Evolutionary conservation across 2,113 vertebrate species (phyloP), one percentile per base, ranked within the genome.

Genomic region (Sander lucioperca): DNA sequence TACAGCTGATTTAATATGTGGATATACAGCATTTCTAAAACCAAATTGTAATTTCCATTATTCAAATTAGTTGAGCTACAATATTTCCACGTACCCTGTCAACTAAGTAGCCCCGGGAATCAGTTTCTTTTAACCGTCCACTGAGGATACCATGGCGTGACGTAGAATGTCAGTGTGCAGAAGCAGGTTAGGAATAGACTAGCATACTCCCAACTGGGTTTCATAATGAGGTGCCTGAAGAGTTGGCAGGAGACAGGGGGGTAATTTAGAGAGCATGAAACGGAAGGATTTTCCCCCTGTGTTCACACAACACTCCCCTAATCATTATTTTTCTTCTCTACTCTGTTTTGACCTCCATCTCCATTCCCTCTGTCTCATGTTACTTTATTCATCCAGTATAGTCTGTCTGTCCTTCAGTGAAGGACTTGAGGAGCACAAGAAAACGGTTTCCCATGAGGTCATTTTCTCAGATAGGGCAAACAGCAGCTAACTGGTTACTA

Each of bases 211-310:
- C 89, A 82, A 12, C 75, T 81, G 88, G 47, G 12, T 69, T 89
- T 87, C 61, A 67, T 92, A 90, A 93, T 89, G 91, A 93, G 89
- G 86, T 73, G 88, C 76, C 90, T 78, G 85, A 86, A 86, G 91
- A 85, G 39, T 72, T 84, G 90, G 77, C 80, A 86, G 82, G 82
- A 93, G 85, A 82, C 79, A 79, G 27, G 77, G 74, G 86, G 64
- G 78, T 81, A 83, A 88, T 86, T 90, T 86, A 77, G 50, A 87
- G 45, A 63, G 82, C 82, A 85, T 75, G 72, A 87, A 87, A 87
- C 39, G 79, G 86, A 91, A 84, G 74, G 74, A 79, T 67, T 78
- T 87, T 63, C 50, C 85, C 77, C 77, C 12, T 12, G 86, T 89
- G 89, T 79, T 89, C 65, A 66, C 61, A 59, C 67, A 36, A 33